Evolutionary conservation across 2,113 vertebrate genomes (phyloP), one percentile per base, ranked within the genome.

Genomic region (Rostratula benghalensis): DNA sequence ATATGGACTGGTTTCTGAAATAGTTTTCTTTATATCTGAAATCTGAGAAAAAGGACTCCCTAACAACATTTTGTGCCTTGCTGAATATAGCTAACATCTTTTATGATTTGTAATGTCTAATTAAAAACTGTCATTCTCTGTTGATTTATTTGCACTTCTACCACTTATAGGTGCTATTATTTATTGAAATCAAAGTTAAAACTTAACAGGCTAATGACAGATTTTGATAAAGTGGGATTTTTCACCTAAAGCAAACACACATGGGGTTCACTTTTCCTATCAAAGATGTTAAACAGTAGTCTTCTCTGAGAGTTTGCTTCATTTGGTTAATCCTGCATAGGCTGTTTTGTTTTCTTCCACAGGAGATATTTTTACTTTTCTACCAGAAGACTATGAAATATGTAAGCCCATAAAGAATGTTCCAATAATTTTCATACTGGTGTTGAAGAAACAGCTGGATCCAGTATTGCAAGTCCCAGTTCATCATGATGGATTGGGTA

Each of bases 381-480:
- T 73, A 80, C 54, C 37, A 95, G 78, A 86, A 87, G 70, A 69
- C 71, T 94, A 19, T 90, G 78, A 94, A 90, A 93, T 85, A 65
- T 91, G n/a, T 89, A 91, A 92, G 33, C 28, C 60, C n/a, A 61
- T 64, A 89, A 89, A 82, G 61, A 84, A 64, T 68, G 86, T 64
- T 93, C 75, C 86, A 87, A 57, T 87, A 67, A 37, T 84, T 93
- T 93, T 92, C 24, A 13, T 87, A 50, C 57, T 87, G 64, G 13
- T 80, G 39, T 91, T 64, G 73, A 90, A 91, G 86, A 89, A 94
- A 87, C 95, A 96, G 88, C 94, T 96, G 95, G 90, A 87, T 96
- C 56, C 86, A 37, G 43, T 31, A 64, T 60, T 78, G 88, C 90
- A 93, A 82, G 90, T 95, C 86, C 94, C 90, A 89, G 57, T 88